A percentile compares a stretch with the other conserved stretches of the same genome.
These are phyloP conservation scores for Aplocera efformata DNA, from an alignment of 2,888 invertebrate species.

Conservation along the genomic window DNA sequence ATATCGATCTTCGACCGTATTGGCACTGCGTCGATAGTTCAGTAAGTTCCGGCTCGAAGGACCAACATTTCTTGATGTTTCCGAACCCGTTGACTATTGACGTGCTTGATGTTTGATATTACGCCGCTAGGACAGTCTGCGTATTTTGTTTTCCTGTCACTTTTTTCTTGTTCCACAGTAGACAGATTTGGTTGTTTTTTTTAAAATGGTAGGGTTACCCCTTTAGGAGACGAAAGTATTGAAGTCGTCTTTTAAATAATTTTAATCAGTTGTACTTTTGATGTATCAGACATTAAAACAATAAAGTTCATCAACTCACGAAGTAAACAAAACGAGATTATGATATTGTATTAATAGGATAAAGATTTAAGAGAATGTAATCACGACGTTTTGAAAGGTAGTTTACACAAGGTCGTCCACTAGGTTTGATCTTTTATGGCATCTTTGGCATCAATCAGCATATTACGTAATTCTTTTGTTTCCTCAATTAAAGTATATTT, in stretches of 20 bases:
- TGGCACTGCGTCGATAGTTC: conserved; percentile 87
- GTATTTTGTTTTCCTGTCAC: too few relatives aligned
- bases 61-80: neutral
- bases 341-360: conserved; percentile 4
- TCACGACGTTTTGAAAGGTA: conserved; percentile 14
- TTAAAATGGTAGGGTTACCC: too few relatives aligned
- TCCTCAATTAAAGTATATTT: too few relatives aligned
- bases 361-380: conserved; percentile 10
- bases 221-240: too few relatives aligned
- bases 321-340: conserved; percentile 7
- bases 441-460: conserved; percentile 9
- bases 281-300: neutral
- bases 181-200: too few relatives aligned
- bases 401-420: conserved; percentile 19
- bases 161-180: too few relatives aligned
- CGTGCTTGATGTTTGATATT: too few relatives aligned
- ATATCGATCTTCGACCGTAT: conserved; percentile 90
- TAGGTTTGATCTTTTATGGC: conserved; percentile 9
- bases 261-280: neutral
- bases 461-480: conserved; percentile 6
- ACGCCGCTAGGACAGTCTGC: too few relatives aligned
- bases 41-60: conserved; percentile 37
- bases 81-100: too few relatives aligned
- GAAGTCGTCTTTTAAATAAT: neutral
- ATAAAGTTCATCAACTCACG: conserved; percentile 6